Evolutionary conservation across 2,888 invertebrate species (phyloP).

Genomic region (Arrhopalites spinosus): DNA sequence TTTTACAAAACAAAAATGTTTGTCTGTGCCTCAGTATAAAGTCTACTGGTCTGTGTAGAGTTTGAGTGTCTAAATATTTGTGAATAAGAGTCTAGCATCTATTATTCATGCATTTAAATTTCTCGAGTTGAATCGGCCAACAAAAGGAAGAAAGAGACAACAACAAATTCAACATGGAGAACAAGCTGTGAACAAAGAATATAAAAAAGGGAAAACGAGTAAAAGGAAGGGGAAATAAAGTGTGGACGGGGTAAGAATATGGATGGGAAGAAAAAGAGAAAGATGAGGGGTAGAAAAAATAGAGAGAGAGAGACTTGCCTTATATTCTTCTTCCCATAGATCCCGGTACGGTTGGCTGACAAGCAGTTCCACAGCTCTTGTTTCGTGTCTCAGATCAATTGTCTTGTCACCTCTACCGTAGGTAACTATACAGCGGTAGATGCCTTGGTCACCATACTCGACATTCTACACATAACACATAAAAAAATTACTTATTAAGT

Average conservation of each 20-base stretch:
- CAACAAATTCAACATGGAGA: background rate
- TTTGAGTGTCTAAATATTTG: too few relatives aligned
- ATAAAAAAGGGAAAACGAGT: background rate
- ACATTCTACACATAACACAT: conserved; percentile 35
- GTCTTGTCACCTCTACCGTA: conserved; percentile 28
- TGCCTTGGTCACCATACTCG: conserved; percentile 31
- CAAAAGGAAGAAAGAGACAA: background rate
- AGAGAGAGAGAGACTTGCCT: conserved; percentile 37
- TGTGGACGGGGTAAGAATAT: background rate
- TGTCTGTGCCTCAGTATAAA: too few relatives aligned
- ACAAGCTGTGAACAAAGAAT: background rate
- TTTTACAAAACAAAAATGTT: too few relatives aligned
- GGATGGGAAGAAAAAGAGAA: conserved; percentile 12
- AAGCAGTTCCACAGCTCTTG: conserved; percentile 36
- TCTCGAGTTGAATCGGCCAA: background rate
- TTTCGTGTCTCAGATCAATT: conserved; percentile 21
- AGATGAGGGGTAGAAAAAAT: background rate
- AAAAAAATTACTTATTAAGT: conserved; percentile 15
- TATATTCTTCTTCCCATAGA: conserved; percentile 39
- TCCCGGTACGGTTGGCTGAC: conserved; percentile 39
- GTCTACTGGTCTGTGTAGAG: too few relatives aligned
- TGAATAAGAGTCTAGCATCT: too few relatives aligned
- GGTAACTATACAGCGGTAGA: conserved; percentile 42
- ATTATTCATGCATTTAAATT: too few relatives aligned
- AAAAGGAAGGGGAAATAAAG: background rate